A percentile compares a stretch with the other conserved stretches of the same genome.
Evolutionary conservation across 2,113 vertebrate species (phyloP).

Genomic region (Brienomyrus longianalis): DNA sequence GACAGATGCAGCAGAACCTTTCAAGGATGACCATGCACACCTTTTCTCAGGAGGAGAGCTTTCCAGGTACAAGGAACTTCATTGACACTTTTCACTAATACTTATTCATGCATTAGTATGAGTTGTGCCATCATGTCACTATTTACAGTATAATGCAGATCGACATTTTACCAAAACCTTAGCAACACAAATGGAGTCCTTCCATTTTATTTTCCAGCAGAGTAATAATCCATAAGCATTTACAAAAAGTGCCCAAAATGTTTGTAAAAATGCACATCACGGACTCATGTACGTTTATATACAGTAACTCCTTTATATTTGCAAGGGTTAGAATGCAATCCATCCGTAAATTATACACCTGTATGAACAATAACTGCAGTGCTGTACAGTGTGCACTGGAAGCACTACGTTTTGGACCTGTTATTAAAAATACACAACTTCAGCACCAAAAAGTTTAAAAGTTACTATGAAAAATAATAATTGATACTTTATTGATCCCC

Average conservation of each 20-base stretch:
- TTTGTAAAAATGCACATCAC: background rate
- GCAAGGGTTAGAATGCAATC: background rate
- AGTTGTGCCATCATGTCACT: background rate
- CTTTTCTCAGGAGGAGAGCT: conserved; percentile 68
- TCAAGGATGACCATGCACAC: conserved; percentile 69
- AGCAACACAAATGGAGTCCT: background rate
- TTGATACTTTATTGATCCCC: no score
- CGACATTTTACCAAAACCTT: background rate
- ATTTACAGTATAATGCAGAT: background rate
- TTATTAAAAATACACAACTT: background rate
- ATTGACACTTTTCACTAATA: background rate
- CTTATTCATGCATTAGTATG: background rate
- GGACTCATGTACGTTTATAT: background rate
- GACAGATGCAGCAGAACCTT: conserved; percentile 75
- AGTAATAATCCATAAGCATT: background rate
- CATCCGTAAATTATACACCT: background rate
- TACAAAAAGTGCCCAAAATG: background rate
- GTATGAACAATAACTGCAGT: background rate
- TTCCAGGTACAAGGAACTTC: conserved; percentile 63
- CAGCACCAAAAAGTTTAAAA: background rate
- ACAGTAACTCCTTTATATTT: background rate
- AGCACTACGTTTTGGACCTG: background rate
- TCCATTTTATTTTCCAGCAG: conserved; percentile 17
- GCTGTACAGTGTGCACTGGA: background rate
- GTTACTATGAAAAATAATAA: background rate